phyloP scores from a whole-genome alignment of 2,113 vertebrate genomes.

The Illadopsis cleaveri region DNA sequence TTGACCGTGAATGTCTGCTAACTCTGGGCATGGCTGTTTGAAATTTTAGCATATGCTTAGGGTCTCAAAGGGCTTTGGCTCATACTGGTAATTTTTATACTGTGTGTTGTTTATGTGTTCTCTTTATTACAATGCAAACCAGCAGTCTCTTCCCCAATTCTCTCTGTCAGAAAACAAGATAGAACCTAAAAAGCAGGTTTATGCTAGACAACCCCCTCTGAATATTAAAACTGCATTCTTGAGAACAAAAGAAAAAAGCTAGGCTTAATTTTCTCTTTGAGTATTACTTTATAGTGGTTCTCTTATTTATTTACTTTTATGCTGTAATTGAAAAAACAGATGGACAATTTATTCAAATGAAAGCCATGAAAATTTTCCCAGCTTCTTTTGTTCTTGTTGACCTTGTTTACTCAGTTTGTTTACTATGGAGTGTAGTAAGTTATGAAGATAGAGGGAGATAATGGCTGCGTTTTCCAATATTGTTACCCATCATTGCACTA shows the following conservation, averaged over 20 bases:
- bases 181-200: background rate
- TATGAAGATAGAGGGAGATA: constrained; percentile 30
- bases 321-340: constrained; percentile 21
- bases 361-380: constrained; percentile 2
- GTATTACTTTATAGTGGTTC: background rate
- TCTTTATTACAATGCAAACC: background rate
- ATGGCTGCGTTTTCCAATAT: constrained; percentile 54
- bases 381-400: constrained; percentile 19
- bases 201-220: background rate
- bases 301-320: constrained; percentile 10
- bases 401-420: constrained; percentile 60
- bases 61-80: background rate
- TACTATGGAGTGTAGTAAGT: constrained; percentile 21
- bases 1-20: background rate
- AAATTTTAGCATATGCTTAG: constrained; percentile 9
- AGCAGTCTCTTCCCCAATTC: background rate
- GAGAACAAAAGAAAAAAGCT: background rate
- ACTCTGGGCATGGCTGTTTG: background rate
- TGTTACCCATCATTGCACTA: background rate
- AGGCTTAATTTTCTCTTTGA: constrained; percentile 1
- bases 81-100: background rate
- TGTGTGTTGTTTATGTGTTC: background rate
- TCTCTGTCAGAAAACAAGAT: background rate
- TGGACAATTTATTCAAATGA: background rate
- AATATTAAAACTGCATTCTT: background rate